Evolutionary conservation across 2,888 invertebrate species (phyloP).

Genomic region (Cephalotes varians): DNA sequence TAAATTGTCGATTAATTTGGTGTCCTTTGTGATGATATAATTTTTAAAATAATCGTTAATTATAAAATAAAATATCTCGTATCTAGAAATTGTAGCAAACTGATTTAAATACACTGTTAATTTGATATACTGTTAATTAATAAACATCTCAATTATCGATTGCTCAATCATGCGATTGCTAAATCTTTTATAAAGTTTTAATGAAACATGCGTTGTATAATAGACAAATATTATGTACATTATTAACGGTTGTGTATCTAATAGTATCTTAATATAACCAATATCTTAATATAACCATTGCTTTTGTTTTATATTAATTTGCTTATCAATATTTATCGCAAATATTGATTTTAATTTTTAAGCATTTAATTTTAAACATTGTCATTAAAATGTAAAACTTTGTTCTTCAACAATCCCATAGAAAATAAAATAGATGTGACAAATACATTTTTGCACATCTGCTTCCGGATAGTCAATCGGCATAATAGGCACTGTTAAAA

Average conservation of each 20-base stretch:
- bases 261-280: not conserved
- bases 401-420: not conserved
- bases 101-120: not conserved
- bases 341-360: not conserved
- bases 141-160: not conserved
- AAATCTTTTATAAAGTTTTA: not conserved
- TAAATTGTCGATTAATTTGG: not conserved
- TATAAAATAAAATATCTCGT: not conserved
- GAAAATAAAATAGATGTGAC: not conserved
- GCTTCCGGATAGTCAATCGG: not conserved
- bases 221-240: slow-evolving; percentile 4
- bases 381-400: not conserved
- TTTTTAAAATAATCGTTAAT: not conserved
- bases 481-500: slow-evolving; percentile 24
- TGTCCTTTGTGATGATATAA: not conserved
- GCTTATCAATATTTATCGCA: not conserved
- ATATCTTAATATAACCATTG: not conserved
- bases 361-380: slow-evolving; percentile 5
- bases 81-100: not conserved
- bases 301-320: not conserved
- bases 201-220: not conserved
- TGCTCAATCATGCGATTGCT: not conserved
- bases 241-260: slow-evolving; percentile 17
- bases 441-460: not conserved
- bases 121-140: not conserved